Evolutionary conservation across 2,113 vertebrate genomes (phyloP), one percentile per base, ranked within the genome.

Genomic region (Carassius gibelio): DNA sequence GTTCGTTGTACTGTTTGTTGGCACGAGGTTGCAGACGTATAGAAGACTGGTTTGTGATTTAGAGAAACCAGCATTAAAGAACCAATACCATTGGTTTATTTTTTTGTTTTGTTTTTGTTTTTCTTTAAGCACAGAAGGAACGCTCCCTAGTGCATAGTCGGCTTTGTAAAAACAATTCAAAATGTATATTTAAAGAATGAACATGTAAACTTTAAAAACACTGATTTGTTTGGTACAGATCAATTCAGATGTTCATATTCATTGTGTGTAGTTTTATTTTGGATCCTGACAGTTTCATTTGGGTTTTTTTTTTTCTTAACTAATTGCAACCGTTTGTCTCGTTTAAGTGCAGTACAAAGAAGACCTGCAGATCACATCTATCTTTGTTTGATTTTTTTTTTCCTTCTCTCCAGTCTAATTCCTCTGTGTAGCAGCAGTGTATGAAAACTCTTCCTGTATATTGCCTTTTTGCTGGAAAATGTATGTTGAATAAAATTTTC

Each of bases 401-500:
- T 30, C 30, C 30, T 30, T 38, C 23, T 23, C 92, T 92, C 94
- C 94, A 92, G 93, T 95, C 93, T 93, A 96, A 92, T 94, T 97
- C 95, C 95, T 97, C 96, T 95, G 96, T 97, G 97, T 97, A 99
- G 97, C 97, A 96, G 96, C 97, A 95, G 96, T 97, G 97, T 98
- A 96, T 95, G 95, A 98, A 96, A 95, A 95, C 95, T 97, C 97
- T 97, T 97, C 97, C 98, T 99, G 98, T 99, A 99, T 99, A 99
- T 99, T 98, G 97, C 97, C 98, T 99, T 99, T 99, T 99, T 98
- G 98, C 97, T 99, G 98, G 97, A 98, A 98, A 98, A 99, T 99
- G 97, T 99, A 99, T 99, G 98, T 99, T 99, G 97, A 99, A 99
- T 99, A 99, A 99, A 99, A 96, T 97, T 99, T 99, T 99, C 96